Evolutionary conservation across 2,888 invertebrate genomes (phyloP).

Genomic region (Tortricodes alternella): DNA sequence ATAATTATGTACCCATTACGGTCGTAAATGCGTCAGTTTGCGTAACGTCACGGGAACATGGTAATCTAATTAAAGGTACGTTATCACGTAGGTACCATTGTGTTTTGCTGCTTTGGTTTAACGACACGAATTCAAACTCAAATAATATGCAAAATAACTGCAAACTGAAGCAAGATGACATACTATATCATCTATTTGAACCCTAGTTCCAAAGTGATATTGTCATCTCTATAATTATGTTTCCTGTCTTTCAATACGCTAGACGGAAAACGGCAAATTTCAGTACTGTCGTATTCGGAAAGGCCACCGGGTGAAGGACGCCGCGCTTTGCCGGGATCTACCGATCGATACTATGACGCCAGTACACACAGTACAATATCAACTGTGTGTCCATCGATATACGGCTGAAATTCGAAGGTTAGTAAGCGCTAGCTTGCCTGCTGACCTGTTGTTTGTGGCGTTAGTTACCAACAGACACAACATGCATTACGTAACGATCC

Average conservation of each 20-base stretch:
- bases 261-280: slow-evolving; percentile 25
- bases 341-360: slow-evolving; percentile 62
- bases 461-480: slow-evolving; percentile 31
- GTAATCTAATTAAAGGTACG: not conserved
- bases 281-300: slow-evolving; percentile 50
- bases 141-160: too few species aligned
- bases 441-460: slow-evolving; percentile 54
- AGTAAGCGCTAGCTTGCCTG: slow-evolving; percentile 26
- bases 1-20: slow-evolving; percentile 11
- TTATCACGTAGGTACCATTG: too few species aligned
- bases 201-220: not conserved
- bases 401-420: not conserved
- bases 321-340: slow-evolving; percentile 48
- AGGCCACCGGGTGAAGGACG: slow-evolving; percentile 79
- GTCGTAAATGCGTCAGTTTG: not conserved
- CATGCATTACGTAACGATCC: slow-evolving; percentile 27
- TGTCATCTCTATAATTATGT: slow-evolving; percentile 13
- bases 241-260: slow-evolving; percentile 15
- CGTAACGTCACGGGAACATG: not conserved
- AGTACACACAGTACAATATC: slow-evolving; percentile 36
- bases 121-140: too few species aligned
- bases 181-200: too few species aligned
- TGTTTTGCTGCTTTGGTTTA: too few species aligned
- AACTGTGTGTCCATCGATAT: slow-evolving; percentile 33
- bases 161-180: too few species aligned